Evolutionary conservation across 2,888 invertebrate species (phyloP).

Genomic region (Xiphydria camelus): DNA sequence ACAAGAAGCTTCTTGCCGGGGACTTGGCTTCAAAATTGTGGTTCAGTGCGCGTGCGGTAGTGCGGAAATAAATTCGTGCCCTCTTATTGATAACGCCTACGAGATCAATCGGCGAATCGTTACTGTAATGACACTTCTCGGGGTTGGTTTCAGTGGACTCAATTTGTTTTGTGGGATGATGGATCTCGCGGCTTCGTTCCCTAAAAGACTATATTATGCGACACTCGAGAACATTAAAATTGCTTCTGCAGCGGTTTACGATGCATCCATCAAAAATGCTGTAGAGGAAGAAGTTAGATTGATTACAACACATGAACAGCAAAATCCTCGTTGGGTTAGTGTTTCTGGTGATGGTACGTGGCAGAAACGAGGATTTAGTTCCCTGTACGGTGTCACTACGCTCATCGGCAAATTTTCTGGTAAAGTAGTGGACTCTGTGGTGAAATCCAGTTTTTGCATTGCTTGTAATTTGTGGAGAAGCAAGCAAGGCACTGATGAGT

Average conservation of each 20-base stretch:
- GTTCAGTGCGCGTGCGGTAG: slow-evolving; percentile 9
- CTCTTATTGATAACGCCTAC: slow-evolving; percentile 8
- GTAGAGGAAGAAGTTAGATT: too few relatives aligned
- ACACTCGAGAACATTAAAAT: background rate
- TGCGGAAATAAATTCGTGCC: slow-evolving; percentile 7
- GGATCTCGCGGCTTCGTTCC: slow-evolving; percentile 2
- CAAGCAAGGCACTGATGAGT: slow-evolving; percentile 2
- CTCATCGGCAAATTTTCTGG: slow-evolving; percentile 15
- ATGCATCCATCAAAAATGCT: too few relatives aligned
- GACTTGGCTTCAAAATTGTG: slow-evolving; percentile 18
- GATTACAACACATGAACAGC: too few relatives aligned
- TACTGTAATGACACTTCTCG: slow-evolving; percentile 8
- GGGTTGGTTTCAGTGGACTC: slow-evolving; percentile 5
- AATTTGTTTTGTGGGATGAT: slow-evolving; percentile 5
- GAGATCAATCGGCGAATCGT: slow-evolving; percentile 9
- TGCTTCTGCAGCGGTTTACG: too few relatives aligned
- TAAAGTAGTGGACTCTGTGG: slow-evolving; percentile 13
- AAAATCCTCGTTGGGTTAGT: slow-evolving; percentile 11
- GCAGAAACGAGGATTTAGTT: slow-evolving; percentile 13
- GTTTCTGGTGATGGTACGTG: slow-evolving; percentile 16
- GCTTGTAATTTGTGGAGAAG: slow-evolving; percentile 7
- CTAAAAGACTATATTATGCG: background rate
- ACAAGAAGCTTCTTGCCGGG: slow-evolving; percentile 12
- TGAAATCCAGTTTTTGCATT: slow-evolving; percentile 8
- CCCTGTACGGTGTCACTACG: slow-evolving; percentile 19